phyloP scores from a whole-genome alignment of 1,140 invertebrate genomes.

The Euura lappo region DNA sequence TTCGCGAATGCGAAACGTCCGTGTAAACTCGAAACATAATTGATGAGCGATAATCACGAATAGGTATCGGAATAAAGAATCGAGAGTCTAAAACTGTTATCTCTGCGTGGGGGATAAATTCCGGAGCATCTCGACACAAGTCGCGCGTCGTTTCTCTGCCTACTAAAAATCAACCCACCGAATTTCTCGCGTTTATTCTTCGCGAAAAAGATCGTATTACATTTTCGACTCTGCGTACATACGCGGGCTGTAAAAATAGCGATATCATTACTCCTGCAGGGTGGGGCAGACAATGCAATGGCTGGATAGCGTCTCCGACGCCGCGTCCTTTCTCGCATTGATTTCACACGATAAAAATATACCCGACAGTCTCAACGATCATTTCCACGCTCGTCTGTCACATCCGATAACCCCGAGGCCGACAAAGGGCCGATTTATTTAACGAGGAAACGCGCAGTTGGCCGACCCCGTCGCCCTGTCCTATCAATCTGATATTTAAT shows the following conservation, averaged over 20 bases:
- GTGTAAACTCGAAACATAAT: too few species aligned
- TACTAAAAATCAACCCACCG: neutral
- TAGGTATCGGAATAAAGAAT: neutral
- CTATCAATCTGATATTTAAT: too few species aligned
- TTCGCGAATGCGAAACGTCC: too few species aligned
- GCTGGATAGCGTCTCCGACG: slow-evolving; percentile 46
- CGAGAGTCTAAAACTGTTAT: neutral
- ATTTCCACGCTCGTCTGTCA: too few species aligned
- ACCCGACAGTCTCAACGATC: too few species aligned
- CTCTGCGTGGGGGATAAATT: neutral
- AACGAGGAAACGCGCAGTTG: slow-evolving; percentile 32
- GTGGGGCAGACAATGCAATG: slow-evolving; percentile 46
- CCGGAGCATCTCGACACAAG: neutral
- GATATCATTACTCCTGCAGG: slow-evolving; percentile 21
- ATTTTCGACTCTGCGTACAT: too few species aligned
- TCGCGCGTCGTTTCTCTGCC: neutral
- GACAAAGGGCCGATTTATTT: slow-evolving; percentile 18
- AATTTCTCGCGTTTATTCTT: neutral
- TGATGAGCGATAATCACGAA: too few species aligned
- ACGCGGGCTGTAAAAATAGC: neutral
- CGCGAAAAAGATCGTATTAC: neutral
- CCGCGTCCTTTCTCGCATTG: slow-evolving; percentile 27
- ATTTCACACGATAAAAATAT: too few species aligned
- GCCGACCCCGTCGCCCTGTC: slow-evolving; percentile 12
- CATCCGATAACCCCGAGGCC: too few species aligned